Percentiles rank a stretch among this genome's conserved stretches.
Evolutionary conservation across 2,113 vertebrate genomes (phyloP).

Genomic region (Heterochromis multidens): DNA sequence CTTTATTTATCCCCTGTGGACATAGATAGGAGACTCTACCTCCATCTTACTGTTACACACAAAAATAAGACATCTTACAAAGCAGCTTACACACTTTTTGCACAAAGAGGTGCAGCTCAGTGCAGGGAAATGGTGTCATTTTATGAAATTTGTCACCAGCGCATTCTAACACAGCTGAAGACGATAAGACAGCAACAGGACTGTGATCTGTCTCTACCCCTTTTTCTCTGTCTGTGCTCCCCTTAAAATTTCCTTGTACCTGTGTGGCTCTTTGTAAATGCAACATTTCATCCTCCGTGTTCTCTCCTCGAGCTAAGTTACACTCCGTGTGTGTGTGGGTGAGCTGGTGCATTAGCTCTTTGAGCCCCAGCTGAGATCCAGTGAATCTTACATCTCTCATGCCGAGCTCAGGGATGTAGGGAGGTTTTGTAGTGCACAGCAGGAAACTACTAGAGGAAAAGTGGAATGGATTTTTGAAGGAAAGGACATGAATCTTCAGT

Average conservation of each 20-base stretch:
- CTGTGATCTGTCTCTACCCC: conserved; percentile 3
- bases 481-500: background rate
- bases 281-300: background rate
- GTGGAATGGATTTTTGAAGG: background rate
- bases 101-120: conserved; percentile 10
- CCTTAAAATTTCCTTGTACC: background rate
- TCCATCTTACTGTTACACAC: background rate
- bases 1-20: conserved; percentile 8
- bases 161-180: conserved; percentile 47
- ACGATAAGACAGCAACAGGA: background rate
- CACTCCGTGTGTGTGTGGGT: background rate
- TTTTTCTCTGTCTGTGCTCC: background rate
- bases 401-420: conserved; percentile 34
- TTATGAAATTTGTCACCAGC: conserved; percentile 46
- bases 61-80: background rate
- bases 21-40: background rate
- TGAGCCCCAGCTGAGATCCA: conserved; percentile 40
- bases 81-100: conserved; percentile 28
- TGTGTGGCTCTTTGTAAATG: background rate
- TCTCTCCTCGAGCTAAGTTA: background rate
- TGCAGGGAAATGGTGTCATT: conserved; percentile 19
- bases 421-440: conserved; percentile 28
- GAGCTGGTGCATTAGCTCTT: conserved; percentile 1
- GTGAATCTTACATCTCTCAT: conserved; percentile 24
- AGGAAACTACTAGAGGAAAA: conserved; percentile 2